phyloP scores from a whole-genome alignment of 1,140 invertebrate species.

The Bombus picipes region DNA sequence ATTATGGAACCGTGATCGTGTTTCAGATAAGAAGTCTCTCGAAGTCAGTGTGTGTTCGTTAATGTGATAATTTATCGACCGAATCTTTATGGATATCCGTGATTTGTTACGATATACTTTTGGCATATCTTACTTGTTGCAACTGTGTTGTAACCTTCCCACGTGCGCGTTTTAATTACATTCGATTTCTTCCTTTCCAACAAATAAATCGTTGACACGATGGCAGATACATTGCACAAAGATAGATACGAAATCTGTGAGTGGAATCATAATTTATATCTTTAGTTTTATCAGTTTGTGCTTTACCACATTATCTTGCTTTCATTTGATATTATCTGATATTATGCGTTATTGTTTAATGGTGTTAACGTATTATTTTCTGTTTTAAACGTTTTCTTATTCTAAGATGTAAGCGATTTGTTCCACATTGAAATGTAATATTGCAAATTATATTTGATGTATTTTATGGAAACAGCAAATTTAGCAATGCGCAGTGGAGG shows the following conservation, averaged over 20 bases:
- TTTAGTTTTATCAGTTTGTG: background rate
- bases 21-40: background rate
- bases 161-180: slow-evolving; percentile 40
- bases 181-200: background rate
- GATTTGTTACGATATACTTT: background rate
- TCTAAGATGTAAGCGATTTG: background rate
- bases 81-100: slow-evolving; percentile 34
- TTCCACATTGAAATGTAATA: background rate
- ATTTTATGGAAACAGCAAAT: slow-evolving; percentile 49
- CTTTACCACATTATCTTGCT: background rate
- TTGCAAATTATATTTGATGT: slow-evolving; percentile 6
- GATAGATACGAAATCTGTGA: slow-evolving; percentile 70
- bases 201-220: slow-evolving; percentile 34
- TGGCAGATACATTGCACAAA: slow-evolving; percentile 69
- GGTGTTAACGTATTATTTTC: background rate
- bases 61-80: background rate
- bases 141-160: slow-evolving; percentile 45
- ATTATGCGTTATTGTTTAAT: background rate
- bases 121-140: slow-evolving; percentile 35
- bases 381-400: background rate
- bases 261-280: slow-evolving; percentile 40
- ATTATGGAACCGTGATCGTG: slow-evolving; percentile 14
- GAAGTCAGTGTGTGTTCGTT: background rate
- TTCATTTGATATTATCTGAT: background rate
- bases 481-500: slow-evolving; percentile 53